Evolutionary conservation across 1,140 invertebrate species (phyloP).

Genomic region (Diabrotica undecimpunctata): DNA sequence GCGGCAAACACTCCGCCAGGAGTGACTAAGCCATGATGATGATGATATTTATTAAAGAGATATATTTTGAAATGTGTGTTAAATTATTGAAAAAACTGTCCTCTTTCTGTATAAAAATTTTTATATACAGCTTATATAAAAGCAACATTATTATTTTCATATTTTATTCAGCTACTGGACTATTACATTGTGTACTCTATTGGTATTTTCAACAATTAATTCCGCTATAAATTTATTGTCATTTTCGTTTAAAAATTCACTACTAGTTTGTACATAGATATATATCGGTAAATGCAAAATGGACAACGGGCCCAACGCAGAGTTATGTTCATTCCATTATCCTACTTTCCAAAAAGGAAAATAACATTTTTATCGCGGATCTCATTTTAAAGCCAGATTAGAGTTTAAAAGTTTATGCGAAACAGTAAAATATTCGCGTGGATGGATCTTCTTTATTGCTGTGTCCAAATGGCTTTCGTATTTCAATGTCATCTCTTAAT

Average conservation of each 20-base stretch:
- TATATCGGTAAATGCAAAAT: slow-evolving; percentile 12
- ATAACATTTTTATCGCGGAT: slow-evolving; percentile 7
- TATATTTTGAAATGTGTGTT: too few species aligned
- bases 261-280: neutral
- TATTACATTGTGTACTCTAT: neutral
- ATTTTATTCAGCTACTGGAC: neutral
- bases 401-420: neutral
- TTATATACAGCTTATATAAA: too few species aligned
- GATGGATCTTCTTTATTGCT: too few species aligned
- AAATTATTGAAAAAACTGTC: too few species aligned
- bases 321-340: slow-evolving; percentile 11
- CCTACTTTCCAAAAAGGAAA: slow-evolving; percentile 13
- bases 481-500: too few species aligned
- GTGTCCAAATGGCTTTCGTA: too few species aligned
- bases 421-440: too few species aligned
- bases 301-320: neutral
- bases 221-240: neutral
- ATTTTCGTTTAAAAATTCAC: neutral
- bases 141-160: too few species aligned
- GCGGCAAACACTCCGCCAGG: too few species aligned
- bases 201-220: neutral
- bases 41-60: too few species aligned
- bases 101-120: too few species aligned
- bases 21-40: too few species aligned
- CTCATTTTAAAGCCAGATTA: neutral